Base-by-base conservation (phyloP, 2,113 vertebrate genomes). In the Cnemophilus loriae region DNA sequence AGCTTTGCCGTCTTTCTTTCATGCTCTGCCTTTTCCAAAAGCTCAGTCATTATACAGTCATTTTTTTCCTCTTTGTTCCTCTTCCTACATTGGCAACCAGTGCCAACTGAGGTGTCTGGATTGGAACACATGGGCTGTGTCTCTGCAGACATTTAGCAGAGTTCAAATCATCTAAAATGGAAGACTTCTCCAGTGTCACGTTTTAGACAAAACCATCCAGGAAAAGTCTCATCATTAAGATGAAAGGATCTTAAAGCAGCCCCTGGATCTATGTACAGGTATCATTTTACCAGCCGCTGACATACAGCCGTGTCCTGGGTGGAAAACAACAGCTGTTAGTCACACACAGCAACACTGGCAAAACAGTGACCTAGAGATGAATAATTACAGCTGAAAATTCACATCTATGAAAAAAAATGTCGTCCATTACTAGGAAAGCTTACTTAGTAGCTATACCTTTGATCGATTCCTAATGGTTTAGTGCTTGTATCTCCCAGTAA, bases 291-390 rank as follows among this genome's bases (percentile, higher is more conserved):
- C 50, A 83, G 70, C 32, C 0, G 3, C 60, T 92, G 55, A 90
- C 87, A 63, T 21, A 47, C 76, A 93, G 64, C 47, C 64, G 74
- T 81, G 76, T 87, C 80, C 73, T 77, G 59, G 17, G 64, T 86
- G 76, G 86, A 89, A 95, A 95, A 93, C 79, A 90, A 27, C 63
- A 92, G 88, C 94, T 94, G 76, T 80, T 74, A 84, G 64, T 86
- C 47, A 22, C 41, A n/a, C 65, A 41, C 42, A 67, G 71, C n/a
- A 80, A 56, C 41, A 42, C 23, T 30, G 61, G 47, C 55, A 47
- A n/a, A 93, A 64, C 60, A 64, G 73, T 33, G 68, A 69, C 55
- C 17, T 42, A 39, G 78, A 61, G 84, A 83, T 81, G 33, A 93
- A n/a, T 41, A 88, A 67, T 33, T 41, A 16, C 35, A 32, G 8